A percentile compares a stretch with the other conserved stretches of the same genome.
Evolutionary conservation across 1,140 invertebrate genomes (phyloP).

Genomic region (Drosophila chauvacae): DNA sequence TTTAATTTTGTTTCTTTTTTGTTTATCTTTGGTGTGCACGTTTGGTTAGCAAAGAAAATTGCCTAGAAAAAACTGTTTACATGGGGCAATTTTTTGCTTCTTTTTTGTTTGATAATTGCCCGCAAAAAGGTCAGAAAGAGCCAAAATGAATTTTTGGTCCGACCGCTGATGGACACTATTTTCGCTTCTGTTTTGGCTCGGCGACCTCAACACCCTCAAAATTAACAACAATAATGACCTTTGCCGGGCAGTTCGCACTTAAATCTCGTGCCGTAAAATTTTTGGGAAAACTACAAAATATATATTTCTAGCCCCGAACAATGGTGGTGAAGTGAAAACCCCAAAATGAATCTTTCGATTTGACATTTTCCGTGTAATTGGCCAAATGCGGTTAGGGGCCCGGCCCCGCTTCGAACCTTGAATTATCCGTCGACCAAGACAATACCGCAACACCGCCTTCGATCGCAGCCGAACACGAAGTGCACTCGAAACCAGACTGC

Average conservation of each 20-base stretch:
- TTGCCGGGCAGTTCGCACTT: constrained; percentile 58
- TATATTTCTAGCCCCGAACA: constrained; percentile 12
- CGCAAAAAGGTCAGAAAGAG: constrained; percentile 69
- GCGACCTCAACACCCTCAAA: constrained; percentile 69
- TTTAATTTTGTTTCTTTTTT: constrained; percentile 77
- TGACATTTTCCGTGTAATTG: constrained; percentile 75
- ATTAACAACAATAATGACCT: constrained; percentile 61
- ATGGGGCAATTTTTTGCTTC: constrained; percentile 42
- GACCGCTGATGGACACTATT: constrained; percentile 39
- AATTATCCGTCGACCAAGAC: constrained; percentile 52
- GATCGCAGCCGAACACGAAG: constrained; percentile 36
- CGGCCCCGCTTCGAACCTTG: constrained; percentile 65
- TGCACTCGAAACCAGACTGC: constrained; percentile 62
- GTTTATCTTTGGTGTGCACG: constrained; percentile 63
- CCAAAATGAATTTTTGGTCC: constrained; percentile 46
- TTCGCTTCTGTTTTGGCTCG: constrained; percentile 39
- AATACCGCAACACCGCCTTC: constrained; percentile 51
- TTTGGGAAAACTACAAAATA: constrained; percentile 57
- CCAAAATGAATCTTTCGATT: constrained; percentile 49
- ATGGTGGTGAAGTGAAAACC: constrained; percentile 21
- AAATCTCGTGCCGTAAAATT: constrained; percentile 60
- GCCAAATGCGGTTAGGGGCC: constrained; percentile 59
- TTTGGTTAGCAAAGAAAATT: constrained; percentile 70
- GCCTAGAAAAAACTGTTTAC: constrained; percentile 62
- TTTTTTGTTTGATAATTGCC: constrained; percentile 69